Conservation (phyloP, 2,888 invertebrate species). For the Mechanitis mazaeus region DNA sequence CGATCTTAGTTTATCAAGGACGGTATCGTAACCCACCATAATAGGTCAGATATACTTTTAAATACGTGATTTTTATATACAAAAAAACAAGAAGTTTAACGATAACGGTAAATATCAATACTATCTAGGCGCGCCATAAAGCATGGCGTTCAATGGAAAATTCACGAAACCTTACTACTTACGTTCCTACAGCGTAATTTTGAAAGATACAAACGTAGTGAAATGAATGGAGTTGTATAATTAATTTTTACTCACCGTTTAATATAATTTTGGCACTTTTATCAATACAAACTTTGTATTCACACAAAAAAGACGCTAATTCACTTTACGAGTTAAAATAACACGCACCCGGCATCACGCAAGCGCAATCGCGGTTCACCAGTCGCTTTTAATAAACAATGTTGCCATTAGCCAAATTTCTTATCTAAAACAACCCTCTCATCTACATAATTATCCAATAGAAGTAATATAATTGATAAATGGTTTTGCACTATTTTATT, state of each 20-base stretch:
- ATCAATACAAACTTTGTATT: constrained; percentile 36
- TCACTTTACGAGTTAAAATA: constrained; percentile 61
- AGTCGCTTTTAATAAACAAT: constrained; percentile 54
- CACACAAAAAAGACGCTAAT: constrained; percentile 54
- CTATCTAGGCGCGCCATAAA: constrained; percentile 58
- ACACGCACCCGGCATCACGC: constrained; percentile 75
- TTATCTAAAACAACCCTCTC: background rate
- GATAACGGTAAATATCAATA: constrained; percentile 52
- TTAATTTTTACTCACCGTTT: constrained; percentile 34
- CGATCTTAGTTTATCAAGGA: constrained; percentile 56
- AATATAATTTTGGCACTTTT: constrained; percentile 17
- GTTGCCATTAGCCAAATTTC: constrained; percentile 36
- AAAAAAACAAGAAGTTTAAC: background rate
- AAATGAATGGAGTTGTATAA: constrained; percentile 6
- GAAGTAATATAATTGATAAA: too few species aligned
- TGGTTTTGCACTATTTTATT: too few species aligned
- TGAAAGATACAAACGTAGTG: constrained; percentile 7
- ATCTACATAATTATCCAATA: too few species aligned
- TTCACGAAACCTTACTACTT: constrained; percentile 39
- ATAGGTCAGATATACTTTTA: constrained; percentile 28
- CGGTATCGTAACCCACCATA: constrained; percentile 49
- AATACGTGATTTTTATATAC: background rate
- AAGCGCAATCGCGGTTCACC: constrained; percentile 56
- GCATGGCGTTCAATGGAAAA: constrained; percentile 69
- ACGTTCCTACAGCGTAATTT: constrained; percentile 24